Evolutionary conservation across 2,888 invertebrate genomes (phyloP).

Genomic region (Yponomeuta sedellus): DNA sequence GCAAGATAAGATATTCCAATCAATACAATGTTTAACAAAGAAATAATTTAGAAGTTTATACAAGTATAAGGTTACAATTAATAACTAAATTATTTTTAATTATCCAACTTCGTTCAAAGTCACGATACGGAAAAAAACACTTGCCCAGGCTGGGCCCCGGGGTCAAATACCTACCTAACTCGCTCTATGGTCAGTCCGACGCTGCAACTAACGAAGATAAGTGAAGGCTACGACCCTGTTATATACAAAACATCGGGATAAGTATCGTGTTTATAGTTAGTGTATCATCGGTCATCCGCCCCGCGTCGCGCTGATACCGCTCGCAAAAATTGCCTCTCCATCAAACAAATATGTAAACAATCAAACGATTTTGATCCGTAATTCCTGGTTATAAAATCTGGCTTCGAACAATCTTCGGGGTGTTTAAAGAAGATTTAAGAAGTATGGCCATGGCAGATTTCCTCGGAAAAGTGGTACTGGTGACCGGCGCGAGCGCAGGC

Average conservation of each 20-base stretch:
- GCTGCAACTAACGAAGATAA: too few relatives aligned
- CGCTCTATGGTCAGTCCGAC: too few relatives aligned
- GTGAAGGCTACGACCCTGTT: neutral
- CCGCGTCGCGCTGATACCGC: neutral
- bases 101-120: too few relatives aligned
- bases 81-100: too few relatives aligned
- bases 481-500: slow-evolving; percentile 44
- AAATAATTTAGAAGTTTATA: too few relatives aligned
- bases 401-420: neutral
- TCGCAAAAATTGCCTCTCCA: neutral
- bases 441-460: slow-evolving; percentile 24
- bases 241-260: neutral
- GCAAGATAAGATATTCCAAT: too few relatives aligned
- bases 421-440: neutral
- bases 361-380: neutral
- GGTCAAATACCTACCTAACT: too few relatives aligned
- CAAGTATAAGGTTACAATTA: too few relatives aligned
- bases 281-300: neutral
- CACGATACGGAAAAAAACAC: too few relatives aligned
- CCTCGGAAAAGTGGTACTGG: slow-evolving; percentile 36
- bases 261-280: neutral
- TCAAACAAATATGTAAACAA: neutral
- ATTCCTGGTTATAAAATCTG: neutral
- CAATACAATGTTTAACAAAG: too few relatives aligned
- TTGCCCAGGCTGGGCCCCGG: too few relatives aligned